A percentile compares a stretch with the other conserved stretches of the same genome.
Conservation (phyloP, 2,113 vertebrate species). For the Morone chrysops region DNA sequence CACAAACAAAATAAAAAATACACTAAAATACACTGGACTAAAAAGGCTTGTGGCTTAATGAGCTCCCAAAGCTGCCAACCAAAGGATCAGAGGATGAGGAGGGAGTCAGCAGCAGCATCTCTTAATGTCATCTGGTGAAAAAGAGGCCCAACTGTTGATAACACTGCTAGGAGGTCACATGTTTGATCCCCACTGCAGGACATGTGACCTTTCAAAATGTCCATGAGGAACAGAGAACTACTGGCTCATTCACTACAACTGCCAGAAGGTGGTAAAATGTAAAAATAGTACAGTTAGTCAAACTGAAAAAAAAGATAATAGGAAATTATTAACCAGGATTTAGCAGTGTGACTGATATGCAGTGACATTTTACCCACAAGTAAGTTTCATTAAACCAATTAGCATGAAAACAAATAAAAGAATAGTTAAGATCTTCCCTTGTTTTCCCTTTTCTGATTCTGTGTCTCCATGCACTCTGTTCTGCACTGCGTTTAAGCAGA, state of each 20-base stretch:
- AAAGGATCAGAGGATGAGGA: conserved; percentile 28
- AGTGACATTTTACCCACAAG: conserved; percentile 13
- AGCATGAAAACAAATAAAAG: background rate
- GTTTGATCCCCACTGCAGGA: conserved; percentile 20
- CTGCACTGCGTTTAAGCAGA: background rate
- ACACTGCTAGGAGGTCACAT: conserved; percentile 27
- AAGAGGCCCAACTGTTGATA: conserved; percentile 21
- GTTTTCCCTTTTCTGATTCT: background rate
- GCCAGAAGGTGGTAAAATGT: background rate
- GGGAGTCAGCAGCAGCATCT: background rate
- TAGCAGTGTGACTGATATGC: background rate
- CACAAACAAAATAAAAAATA: background rate
- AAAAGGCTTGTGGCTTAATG: background rate
- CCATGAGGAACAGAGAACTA: conserved; percentile 12
- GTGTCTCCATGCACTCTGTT: background rate
- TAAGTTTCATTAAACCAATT: conserved; percentile 5
- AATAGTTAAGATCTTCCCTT: background rate
- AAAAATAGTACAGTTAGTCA: background rate
- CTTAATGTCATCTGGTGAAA: conserved; percentile 36
- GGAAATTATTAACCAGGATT: background rate
- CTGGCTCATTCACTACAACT: conserved; percentile 12
- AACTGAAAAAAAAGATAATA: background rate
- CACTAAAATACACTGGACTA: too few relatives aligned
- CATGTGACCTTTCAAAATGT: conserved; percentile 31
- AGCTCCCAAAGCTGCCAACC: background rate